phyloP scores from a whole-genome alignment of 2,888 invertebrate genomes.

The Conus canariensis region DNA sequence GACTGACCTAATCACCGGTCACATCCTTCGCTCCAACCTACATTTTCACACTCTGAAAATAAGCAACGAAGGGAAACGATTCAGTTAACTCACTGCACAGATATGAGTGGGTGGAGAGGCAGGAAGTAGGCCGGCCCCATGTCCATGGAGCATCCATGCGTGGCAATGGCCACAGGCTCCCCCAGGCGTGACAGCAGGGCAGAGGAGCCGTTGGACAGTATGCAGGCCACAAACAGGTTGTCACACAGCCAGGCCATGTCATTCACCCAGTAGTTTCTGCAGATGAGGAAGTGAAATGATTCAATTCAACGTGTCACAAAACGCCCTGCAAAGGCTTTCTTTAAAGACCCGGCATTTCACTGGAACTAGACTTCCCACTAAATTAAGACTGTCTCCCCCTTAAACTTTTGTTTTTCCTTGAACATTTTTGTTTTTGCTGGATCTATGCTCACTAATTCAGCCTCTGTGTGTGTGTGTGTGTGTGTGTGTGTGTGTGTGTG shows the following conservation, averaged over 20 bases:
- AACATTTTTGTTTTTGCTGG: too few species aligned
- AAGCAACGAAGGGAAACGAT: too few species aligned
- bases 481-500: too few species aligned
- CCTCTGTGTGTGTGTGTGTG: too few species aligned
- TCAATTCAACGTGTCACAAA: background rate
- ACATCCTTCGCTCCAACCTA: background rate
- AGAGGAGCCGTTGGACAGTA: slow-evolving; percentile 72
- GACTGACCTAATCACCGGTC: too few species aligned
- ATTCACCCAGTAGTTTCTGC: slow-evolving; percentile 73
- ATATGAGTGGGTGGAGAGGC: slow-evolving; percentile 73
- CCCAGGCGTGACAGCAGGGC: slow-evolving; percentile 74
- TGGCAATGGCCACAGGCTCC: slow-evolving; percentile 71
- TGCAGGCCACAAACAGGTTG: slow-evolving; percentile 72
- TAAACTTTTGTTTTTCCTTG: too few species aligned
- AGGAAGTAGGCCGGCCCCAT: slow-evolving; percentile 75
- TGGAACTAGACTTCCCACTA: too few species aligned
- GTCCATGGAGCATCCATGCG: slow-evolving; percentile 70
- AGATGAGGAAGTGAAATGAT: background rate
- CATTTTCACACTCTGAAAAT: background rate
- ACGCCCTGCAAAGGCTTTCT: too few species aligned
- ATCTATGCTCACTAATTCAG: too few species aligned
- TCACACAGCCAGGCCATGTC: slow-evolving; percentile 75
- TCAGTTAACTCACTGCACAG: slow-evolving; percentile 46
- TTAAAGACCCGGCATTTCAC: too few species aligned
- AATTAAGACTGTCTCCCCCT: too few species aligned